Base-by-base conservation (phyloP, 2,797 vertebrate genomes). In the Pipistrellus nathusii region DNA sequence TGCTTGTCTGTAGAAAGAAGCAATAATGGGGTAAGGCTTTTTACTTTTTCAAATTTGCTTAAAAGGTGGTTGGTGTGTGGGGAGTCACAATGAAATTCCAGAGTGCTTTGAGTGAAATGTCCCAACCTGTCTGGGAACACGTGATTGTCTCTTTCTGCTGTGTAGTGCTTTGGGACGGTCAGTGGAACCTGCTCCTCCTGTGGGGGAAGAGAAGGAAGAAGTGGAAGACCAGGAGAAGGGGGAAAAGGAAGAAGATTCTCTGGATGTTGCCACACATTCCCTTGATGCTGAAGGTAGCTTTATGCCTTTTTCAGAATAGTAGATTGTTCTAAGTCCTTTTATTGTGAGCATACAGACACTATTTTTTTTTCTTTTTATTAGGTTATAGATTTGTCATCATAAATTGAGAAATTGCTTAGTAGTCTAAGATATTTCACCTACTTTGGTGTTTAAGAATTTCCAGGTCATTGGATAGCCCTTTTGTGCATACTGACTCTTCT, bases 221-320 rank as follows among this genome's bases (percentile, higher is more conserved):
- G 18, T 92, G 21, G 83, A 95, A 82, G 95, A 93, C 41, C 53
- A 86, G 27, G 92, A 96, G 59, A 98, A 98, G 23, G 96, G 98
- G 32, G 32, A 86, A 72, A 82, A 48, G 3, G 64, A 91, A 17
- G 98, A 98, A 97, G 85, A 97, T 96, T 46, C 91, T 83, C 98
- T 97, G 12, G 98, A 98, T 82, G 97, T 98, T 9, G 96, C 98
- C 1, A 96, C 98, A 44, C 98, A 97, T 87, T 98, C 98, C 8
- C 81, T 96, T 1, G 97, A 96, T 82, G 81, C 97, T 55, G 99
- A 99, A 97, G 99, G 99, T 99, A 98, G 92, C 13, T 20, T 57
- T 17, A 17, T 32, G 48, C 25, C 18, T 71, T 88, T 85, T 91
- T 68, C 15, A 72, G 14, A 32, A 48, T 68, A 57, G 53, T 53